Base-by-base conservation (phyloP, 2,113 vertebrate species). In the Scophthalmus maximus region DNA sequence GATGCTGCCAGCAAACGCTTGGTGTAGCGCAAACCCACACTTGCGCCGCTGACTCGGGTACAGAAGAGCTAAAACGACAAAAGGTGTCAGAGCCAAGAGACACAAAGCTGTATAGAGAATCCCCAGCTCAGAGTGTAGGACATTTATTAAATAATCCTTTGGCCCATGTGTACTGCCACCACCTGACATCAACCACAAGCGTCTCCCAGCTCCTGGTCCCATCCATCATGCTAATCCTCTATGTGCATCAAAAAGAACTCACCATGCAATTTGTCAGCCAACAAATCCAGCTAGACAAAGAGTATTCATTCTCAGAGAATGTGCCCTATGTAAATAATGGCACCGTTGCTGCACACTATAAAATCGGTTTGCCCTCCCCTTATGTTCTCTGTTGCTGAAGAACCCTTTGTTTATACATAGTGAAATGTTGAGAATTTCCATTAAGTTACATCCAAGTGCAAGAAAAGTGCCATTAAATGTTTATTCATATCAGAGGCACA, bases 401-500 rank as follows among this genome's bases (percentile, higher is more conserved):
- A 1, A 15, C 1, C 12, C 9, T 53, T 36, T 52, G 47, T 59
- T n/a, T 14, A 56, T 34, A 32, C 4, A 14, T 34, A 14, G 14
- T 11, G 15, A 65, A 14, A 46, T 52, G 38, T 34, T 6, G 10
- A 38, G 10, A 47, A 70, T 64, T 44, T 60, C 17, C 20, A 47
- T 60, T 36, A n/a, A n/a, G n/a, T n/a, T n/a, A n/a, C 10, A 29
- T 36, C 27, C 23, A 55, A 65, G 22, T 22, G 23, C 22, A 65
- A 51, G 26, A 65, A 59, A 25, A 47, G 29, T 23, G 14, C n/a
- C 34, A 60, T 79, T 57, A 58, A 42, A 55, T 59, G 49, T n/a
- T 50, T 72, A 61, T 77, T 73, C 34, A 72, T 68, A 65, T 61
- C 23, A 63, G 40, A 67, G 59, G 69, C 27, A 27, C 55, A 59